Percentiles rank a stretch among this genome's conserved stretches.
phyloP scores from a whole-genome alignment of 2,113 vertebrate species.

The Leptocoma aspasia region DNA sequence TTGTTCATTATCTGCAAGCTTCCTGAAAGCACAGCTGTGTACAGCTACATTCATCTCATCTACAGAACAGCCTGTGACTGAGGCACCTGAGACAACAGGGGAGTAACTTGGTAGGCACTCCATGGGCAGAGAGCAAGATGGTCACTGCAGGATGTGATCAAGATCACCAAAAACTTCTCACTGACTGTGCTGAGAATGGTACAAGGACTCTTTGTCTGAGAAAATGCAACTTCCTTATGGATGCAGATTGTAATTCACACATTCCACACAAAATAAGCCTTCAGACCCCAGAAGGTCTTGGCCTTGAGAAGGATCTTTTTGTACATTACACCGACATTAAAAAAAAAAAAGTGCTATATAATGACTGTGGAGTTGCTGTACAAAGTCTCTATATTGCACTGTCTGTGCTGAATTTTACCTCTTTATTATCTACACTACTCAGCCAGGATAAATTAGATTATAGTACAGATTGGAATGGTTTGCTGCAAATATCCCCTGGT shows the following conservation, averaged over 20 bases:
- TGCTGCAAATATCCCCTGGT: not conserved
- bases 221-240: not conserved
- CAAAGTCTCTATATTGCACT: not conserved
- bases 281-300: not conserved
- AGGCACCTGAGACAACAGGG: not conserved
- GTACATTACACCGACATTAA: not conserved
- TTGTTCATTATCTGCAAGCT: not conserved
- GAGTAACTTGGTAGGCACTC: not conserved
- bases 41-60: not conserved
- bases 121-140: not conserved
- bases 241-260: not conserved
- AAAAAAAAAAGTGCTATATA: not conserved
- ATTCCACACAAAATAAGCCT: not conserved
- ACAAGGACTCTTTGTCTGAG: not conserved
- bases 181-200: too few relatives aligned
- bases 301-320: not conserved
- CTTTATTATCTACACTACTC: not conserved
- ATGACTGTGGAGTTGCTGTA: not conserved
- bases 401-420: not conserved
- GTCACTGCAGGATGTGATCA: not conserved
- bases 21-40: not conserved
- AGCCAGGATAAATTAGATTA: not conserved
- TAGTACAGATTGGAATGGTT: not conserved
- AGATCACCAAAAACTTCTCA: not conserved
- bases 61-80: not conserved